A percentile compares a stretch with the other conserved stretches of the same genome.
Evolutionary conservation across 1,140 invertebrate species (phyloP).

Genomic region (Drosophila arizonae): DNA sequence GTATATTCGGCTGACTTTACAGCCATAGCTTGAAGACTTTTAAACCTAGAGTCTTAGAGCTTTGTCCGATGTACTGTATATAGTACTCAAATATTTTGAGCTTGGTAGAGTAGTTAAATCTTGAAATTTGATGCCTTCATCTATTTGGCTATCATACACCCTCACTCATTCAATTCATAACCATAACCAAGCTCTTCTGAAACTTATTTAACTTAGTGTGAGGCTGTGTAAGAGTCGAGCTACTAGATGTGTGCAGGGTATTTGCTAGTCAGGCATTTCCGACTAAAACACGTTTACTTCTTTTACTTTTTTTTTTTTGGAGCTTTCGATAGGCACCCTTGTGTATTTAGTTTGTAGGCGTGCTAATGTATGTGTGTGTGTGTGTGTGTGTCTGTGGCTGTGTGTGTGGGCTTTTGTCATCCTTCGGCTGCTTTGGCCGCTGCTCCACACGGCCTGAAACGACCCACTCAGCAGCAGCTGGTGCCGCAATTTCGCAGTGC

Average conservation of each 20-base stretch:
- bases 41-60: too few species aligned
- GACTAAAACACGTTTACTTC: neutral
- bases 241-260: neutral
- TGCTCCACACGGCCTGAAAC: conserved; percentile 37
- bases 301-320: conserved; percentile 12
- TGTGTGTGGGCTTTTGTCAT: conserved; percentile 49
- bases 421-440: conserved; percentile 58
- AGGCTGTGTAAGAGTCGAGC: too few species aligned
- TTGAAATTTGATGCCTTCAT: too few species aligned
- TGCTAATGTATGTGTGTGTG: neutral
- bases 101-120: too few species aligned
- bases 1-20: too few species aligned
- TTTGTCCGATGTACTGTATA: too few species aligned
- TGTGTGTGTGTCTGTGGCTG: conserved; percentile 28
- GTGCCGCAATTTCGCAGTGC: conserved; percentile 32
- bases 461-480: conserved; percentile 60
- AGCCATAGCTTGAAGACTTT: too few species aligned
- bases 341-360: conserved; percentile 9
- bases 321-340: conserved; percentile 9
- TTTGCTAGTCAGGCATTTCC: neutral
- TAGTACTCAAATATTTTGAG: too few species aligned
- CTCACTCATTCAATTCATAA: too few species aligned
- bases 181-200: too few species aligned
- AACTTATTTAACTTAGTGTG: too few species aligned
- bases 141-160: too few species aligned